phyloP scores from a whole-genome alignment of 2,797 vertebrate species.

The Crenichthys baileyi region DNA sequence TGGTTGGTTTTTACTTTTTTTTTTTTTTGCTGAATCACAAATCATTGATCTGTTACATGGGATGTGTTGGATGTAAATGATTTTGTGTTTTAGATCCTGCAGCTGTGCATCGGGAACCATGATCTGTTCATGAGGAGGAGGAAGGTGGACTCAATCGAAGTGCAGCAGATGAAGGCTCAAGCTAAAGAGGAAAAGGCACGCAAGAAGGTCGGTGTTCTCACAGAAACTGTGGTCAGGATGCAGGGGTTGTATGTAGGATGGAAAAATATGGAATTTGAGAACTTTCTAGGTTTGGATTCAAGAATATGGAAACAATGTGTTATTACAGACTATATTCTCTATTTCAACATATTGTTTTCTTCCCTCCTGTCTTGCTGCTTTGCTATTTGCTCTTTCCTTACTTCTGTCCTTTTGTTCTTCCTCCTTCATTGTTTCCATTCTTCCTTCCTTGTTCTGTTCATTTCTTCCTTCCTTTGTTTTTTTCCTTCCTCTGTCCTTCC shows the following conservation, averaged over 20 bases:
- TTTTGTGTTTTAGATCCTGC: slow-evolving; percentile 82
- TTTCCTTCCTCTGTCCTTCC: neutral
- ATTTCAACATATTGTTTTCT: no score
- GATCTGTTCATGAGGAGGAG: slow-evolving; percentile 93
- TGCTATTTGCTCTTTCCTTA: neutral
- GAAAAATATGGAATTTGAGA: neutral
- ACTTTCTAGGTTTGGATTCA: neutral
- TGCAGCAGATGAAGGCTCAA: slow-evolving; percentile 95
- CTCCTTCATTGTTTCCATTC: neutral
- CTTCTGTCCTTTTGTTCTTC: neutral
- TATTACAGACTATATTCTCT: neutral
- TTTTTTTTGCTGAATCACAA: neutral
- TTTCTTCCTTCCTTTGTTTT: neutral
- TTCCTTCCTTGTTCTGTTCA: neutral
- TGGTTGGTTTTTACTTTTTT: slow-evolving; percentile 79
- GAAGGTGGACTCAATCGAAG: slow-evolving; percentile 92
- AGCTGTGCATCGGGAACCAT: slow-evolving; percentile 93
- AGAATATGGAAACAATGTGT: neutral
- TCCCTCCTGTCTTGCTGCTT: neutral
- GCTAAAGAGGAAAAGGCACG: slow-evolving; percentile 93
- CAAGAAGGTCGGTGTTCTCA: slow-evolving; percentile 85
- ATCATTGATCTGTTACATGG: neutral
- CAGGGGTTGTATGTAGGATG: neutral
- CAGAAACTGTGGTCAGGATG: neutral
- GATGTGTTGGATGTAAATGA: neutral